Evolutionary conservation across 2,113 vertebrate genomes (phyloP).

Genomic region (Rhinopomastus cyanomelas): DNA sequence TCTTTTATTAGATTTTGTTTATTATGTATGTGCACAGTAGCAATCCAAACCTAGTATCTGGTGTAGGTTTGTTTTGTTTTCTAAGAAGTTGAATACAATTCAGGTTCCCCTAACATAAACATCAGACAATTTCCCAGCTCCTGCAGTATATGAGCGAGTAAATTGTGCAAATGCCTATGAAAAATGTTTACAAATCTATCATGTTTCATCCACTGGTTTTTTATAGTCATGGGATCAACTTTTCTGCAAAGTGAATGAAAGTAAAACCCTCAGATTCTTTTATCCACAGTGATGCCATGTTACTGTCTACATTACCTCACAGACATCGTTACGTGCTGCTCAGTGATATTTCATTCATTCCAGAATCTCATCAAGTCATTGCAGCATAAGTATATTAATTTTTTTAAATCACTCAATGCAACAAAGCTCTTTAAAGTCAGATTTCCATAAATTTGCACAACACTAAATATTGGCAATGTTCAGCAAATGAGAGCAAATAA

Average conservation of each 20-base stretch:
- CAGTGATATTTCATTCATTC: constrained; percentile 26
- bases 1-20: constrained; percentile 2
- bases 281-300: not conserved
- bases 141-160: not conserved
- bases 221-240: not conserved
- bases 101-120: not conserved
- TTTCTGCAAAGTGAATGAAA: not conserved
- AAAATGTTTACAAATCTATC: not conserved
- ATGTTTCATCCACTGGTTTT: not conserved
- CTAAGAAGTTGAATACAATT: not conserved
- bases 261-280: not conserved
- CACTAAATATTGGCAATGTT: constrained; percentile 36
- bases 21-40: not conserved
- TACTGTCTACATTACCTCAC: not conserved
- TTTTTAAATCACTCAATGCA: not conserved
- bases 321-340: not conserved
- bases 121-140: not conserved
- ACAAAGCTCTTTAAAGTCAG: constrained; percentile 59
- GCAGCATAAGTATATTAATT: constrained; percentile 28
- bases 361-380: constrained; percentile 22
- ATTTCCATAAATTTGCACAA: constrained; percentile 60
- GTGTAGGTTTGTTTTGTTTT: not conserved
- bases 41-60: not conserved
- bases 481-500: constrained; percentile 60
- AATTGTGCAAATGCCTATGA: not conserved